These are phyloP conservation scores for Panagrolaimus sp. DNA, from an alignment of 1,140 invertebrate species.

Conservation along the genomic window DNA sequence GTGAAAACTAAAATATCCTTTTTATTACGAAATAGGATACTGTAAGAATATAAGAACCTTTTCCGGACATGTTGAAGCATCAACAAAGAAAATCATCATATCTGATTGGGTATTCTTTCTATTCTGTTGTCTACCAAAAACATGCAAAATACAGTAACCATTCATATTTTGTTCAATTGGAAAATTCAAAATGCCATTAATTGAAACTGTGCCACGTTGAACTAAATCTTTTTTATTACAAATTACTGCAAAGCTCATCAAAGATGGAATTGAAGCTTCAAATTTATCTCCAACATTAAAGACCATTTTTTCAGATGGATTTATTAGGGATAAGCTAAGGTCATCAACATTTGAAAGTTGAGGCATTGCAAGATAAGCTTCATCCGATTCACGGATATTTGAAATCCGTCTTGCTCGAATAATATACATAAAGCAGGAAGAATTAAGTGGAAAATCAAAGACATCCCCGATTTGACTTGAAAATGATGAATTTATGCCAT, in stretches of 20 bases:
- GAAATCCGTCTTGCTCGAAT: background rate
- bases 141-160: background rate
- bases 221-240: background rate
- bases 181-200: background rate
- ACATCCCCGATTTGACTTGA: background rate
- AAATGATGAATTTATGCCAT: background rate
- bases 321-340: background rate
- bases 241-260: background rate
- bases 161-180: background rate
- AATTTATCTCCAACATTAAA: background rate
- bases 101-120: background rate
- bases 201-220: background rate
- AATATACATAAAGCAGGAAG: background rate
- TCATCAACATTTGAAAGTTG: background rate
- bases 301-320: background rate
- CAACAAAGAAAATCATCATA: conserved; percentile 1
- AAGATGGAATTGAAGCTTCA: background rate
- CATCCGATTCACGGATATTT: background rate
- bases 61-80: no score
- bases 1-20: background rate
- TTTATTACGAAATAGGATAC: background rate
- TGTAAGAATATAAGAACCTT: background rate
- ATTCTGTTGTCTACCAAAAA: background rate
- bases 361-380: background rate
- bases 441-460: background rate